These are phyloP conservation scores for Drosophila melanica DNA, from an alignment of 1,140 invertebrate species.

Conservation along the genomic window DNA sequence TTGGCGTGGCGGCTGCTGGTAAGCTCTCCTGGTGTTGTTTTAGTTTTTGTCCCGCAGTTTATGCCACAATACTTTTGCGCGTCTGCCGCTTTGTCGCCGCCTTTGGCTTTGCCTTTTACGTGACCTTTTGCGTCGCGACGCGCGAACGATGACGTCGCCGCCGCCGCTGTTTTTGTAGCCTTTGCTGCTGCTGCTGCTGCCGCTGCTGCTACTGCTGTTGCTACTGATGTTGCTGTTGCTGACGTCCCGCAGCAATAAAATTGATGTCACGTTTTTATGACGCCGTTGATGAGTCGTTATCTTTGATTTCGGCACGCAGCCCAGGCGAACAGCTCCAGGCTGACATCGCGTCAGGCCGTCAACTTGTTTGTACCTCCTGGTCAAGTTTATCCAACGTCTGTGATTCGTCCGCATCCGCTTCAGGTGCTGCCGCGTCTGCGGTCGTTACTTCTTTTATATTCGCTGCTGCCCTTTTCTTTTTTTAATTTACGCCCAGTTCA, in stretches of 20 bases:
- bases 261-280: constrained; percentile 82
- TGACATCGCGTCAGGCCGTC: constrained; percentile 29
- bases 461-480: constrained; percentile 14
- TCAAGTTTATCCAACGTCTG: constrained; percentile 25
- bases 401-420: constrained; percentile 16
- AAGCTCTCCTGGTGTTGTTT: constrained; percentile 23
- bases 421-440: constrained; percentile 56
- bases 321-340: constrained; percentile 31
- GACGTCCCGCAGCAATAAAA: constrained; percentile 63
- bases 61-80: constrained; percentile 37
- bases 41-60: constrained; percentile 36
- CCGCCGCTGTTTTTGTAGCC: constrained; percentile 18
- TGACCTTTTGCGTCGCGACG: constrained; percentile 64
- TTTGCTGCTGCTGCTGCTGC: not conserved
- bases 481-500: constrained; percentile 68
- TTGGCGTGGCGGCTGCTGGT: constrained; percentile 1
- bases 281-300: constrained; percentile 80
- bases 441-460: constrained; percentile 51
- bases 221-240: constrained; percentile 11
- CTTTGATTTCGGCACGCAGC: constrained; percentile 73
- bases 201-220: not conserved
- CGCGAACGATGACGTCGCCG: constrained; percentile 67
- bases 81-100: constrained; percentile 18
- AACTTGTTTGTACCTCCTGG: constrained; percentile 24
- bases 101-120: constrained; percentile 61